These are phyloP conservation scores for Urosaurus nigricauda DNA, from an alignment of 2,797 vertebrate genomes.

Conservation along the genomic window DNA sequence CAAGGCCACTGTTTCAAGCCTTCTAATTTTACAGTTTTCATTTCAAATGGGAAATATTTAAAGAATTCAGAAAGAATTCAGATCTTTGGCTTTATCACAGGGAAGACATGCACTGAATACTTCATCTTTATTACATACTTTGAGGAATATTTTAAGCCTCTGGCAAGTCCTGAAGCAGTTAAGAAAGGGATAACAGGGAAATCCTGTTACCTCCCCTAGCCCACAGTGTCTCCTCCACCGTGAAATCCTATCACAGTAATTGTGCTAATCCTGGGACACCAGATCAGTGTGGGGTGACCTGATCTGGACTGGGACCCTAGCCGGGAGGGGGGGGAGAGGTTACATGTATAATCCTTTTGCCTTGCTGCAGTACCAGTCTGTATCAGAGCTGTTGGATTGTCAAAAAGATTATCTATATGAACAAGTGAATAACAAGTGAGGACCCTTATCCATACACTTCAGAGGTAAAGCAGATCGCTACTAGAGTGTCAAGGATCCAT, in stretches of 20 bases:
- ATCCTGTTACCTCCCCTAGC: not conserved
- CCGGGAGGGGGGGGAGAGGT: not conserved
- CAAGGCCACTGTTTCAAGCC: not conserved
- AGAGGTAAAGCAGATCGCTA: too few species aligned
- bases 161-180: slow-evolving; percentile 15
- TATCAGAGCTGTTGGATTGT: not conserved
- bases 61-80: not conserved
- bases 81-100: not conserved
- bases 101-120: not conserved
- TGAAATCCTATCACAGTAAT: not conserved
- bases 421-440: not conserved
- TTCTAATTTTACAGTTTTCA: not conserved
- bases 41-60: slow-evolving; percentile 35
- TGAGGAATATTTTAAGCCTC: slow-evolving; percentile 2
- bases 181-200: not conserved
- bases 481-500: too few species aligned
- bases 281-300: not conserved
- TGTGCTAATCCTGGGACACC: not conserved
- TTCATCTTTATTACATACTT: not conserved
- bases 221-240: not conserved
- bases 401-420: not conserved
- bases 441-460: too few species aligned
- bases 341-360: too few species aligned
- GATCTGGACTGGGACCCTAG: not conserved
- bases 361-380: too few species aligned